Evolutionary conservation across 2,888 invertebrate species (phyloP), one percentile per base, ranked within the genome.

Genomic region (Steinernema hermaphroditum): DNA sequence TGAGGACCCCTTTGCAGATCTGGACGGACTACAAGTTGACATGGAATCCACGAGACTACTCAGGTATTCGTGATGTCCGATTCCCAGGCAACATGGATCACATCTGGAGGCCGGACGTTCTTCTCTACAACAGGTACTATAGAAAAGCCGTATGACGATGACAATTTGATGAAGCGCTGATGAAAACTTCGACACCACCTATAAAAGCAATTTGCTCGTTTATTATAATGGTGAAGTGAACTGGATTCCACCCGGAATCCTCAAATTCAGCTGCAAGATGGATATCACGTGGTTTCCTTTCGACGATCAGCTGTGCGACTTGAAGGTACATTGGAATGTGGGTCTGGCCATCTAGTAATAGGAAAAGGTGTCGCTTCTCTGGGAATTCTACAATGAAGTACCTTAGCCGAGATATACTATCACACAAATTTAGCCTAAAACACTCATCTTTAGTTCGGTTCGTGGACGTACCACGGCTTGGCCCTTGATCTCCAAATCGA

Each of bases 251-350:
- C 83, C 83, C 0, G 82, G 82, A 27, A 79, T 82, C 22, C 68
- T 82, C 8, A 81, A 81, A 46, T 80, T 80, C 54, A 80, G 78
- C 1, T 81, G 81, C 71, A 76, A 78, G 46, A 75, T 82, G 32
- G 82, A 79, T 44, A 96, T 96, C 90, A 95, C 94, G 85, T 96
- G 96, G 96, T 97, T 96, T 90, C 96, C 96, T 79, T 97, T 96
- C 90, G 96, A 97, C 89, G 95, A 96, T 89, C 96, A 97, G 74
- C 70, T 80, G 9, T 83, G 84, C 68, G 78, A 83, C 49, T 71
- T 82, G 69, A 82, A 82, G 62, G 78, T 80, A 32, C 77, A 78
- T 57, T 37, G 32, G 14, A 19, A 71, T n/a, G n/a, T n/a, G n/a
- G n/a, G n/a, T n/a, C n/a, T n/a, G n/a, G n/a, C n/a, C n/a, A n/a